Evolutionary conservation across 2,888 invertebrate species (phyloP).

Genomic region (Blastobasis adustella): DNA sequence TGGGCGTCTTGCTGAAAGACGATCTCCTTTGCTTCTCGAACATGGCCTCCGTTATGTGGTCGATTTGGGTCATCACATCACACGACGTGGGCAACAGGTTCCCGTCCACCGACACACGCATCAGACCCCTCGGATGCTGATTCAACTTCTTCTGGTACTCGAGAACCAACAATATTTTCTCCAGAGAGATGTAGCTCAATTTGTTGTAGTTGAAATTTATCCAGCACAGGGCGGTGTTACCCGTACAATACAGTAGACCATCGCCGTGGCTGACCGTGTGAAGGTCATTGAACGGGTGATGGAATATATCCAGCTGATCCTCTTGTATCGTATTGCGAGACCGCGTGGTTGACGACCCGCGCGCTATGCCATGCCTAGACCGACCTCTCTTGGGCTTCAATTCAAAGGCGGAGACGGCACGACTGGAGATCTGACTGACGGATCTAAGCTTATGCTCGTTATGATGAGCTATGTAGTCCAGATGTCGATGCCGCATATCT

Average conservation of each 20-base stretch:
- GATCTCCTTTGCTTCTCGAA: too few relatives aligned
- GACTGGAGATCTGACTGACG: too few relatives aligned
- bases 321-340: constrained; percentile 15
- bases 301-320: constrained; percentile 23
- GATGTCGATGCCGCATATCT: constrained; percentile 17
- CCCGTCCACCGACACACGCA: constrained; percentile 25
- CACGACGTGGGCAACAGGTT: constrained; percentile 21
- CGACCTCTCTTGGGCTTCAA: too few relatives aligned
- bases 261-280: constrained; percentile 23
- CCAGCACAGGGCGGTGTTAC: constrained; percentile 23
- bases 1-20: too few relatives aligned
- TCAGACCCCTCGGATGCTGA: constrained; percentile 23
- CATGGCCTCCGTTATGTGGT: too few relatives aligned
- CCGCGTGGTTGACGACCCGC: too few relatives aligned
- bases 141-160: constrained; percentile 21
- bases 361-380: too few relatives aligned
- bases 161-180: constrained; percentile 20
- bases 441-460: too few relatives aligned
- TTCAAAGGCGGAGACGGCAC: too few relatives aligned
- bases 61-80: neutral
- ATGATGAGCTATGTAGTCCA: constrained; percentile 16
- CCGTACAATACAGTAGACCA: constrained; percentile 18
- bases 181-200: constrained; percentile 19
- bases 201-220: constrained; percentile 29
- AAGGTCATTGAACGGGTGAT: constrained; percentile 28